phyloP scores from a whole-genome alignment of 2,888 invertebrate species.

The Aradus depressus region DNA sequence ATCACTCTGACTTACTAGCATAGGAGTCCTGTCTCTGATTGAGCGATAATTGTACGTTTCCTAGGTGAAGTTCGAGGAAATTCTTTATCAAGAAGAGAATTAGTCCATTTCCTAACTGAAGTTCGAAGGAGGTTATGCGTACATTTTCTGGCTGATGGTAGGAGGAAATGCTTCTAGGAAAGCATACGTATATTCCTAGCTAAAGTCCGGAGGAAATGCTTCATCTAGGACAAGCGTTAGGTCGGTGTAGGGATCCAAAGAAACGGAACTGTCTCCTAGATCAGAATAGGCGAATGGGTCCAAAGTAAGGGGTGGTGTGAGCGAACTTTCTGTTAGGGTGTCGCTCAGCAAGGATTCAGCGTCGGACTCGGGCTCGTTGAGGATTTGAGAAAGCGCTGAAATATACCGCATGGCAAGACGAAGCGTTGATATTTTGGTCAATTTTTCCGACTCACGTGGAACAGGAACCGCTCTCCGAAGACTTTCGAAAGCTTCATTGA shows the following conservation, averaged over 20 bases:
- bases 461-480: slow-evolving; percentile 65
- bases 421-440: slow-evolving; percentile 82
- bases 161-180: too few species aligned
- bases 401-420: slow-evolving; percentile 82
- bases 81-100: too few species aligned
- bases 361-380: slow-evolving; percentile 39
- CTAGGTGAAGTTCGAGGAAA: too few species aligned
- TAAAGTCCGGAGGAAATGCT: slow-evolving; percentile 24
- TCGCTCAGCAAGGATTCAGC: slow-evolving; percentile 35
- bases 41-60: too few species aligned
- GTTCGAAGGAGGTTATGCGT: too few species aligned
- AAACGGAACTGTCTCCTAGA: slow-evolving; percentile 21
- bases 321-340: slow-evolving; percentile 28
- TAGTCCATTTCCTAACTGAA: too few species aligned
- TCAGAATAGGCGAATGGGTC: slow-evolving; percentile 21
- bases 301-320: slow-evolving; percentile 27
- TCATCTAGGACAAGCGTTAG: slow-evolving; percentile 24
- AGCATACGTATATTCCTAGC: too few species aligned
- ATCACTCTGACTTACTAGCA: too few species aligned
- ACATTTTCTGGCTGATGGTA: too few species aligned
- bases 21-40: too few species aligned
- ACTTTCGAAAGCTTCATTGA: slow-evolving; percentile 78
- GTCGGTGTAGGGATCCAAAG: slow-evolving; percentile 24
- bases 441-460: slow-evolving; percentile 50
- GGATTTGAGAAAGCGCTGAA: slow-evolving; percentile 55